phyloP scores from a whole-genome alignment of 2,888 invertebrate species.

The Coronaproctus castanopsis region DNA sequence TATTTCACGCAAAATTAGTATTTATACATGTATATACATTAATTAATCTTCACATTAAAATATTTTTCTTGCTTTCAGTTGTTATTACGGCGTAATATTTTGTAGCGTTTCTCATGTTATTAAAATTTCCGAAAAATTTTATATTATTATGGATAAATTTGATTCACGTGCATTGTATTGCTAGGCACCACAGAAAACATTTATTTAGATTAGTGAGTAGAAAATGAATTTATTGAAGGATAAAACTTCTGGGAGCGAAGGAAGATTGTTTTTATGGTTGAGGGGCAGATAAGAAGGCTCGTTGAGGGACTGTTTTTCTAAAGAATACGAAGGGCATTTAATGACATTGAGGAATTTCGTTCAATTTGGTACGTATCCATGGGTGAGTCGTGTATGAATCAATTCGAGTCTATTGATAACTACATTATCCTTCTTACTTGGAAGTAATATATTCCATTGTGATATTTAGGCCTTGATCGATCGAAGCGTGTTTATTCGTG shows the following conservation, averaged over 20 bases:
- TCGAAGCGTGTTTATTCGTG: too few relatives aligned
- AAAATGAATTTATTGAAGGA: not conserved
- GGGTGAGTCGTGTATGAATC: not conserved
- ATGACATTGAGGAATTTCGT: not conserved
- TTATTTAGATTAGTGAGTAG: not conserved
- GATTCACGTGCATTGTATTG: not conserved
- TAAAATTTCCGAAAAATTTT: too few relatives aligned
- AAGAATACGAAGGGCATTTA: not conserved
- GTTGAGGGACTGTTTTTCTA: not conserved
- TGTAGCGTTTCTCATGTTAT: too few relatives aligned
- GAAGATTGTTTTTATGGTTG: not conserved
- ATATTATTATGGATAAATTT: not conserved
- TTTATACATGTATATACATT: too few relatives aligned
- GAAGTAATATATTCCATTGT: not conserved
- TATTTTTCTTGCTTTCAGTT: too few relatives aligned
- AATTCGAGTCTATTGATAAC: not conserved
- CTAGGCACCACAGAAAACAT: not conserved
- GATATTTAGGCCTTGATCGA: not conserved
- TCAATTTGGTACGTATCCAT: not conserved
- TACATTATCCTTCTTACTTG: not conserved
- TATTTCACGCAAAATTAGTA: too few relatives aligned
- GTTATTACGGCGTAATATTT: too few relatives aligned
- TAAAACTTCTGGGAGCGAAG: not conserved
- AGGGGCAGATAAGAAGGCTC: not conserved
- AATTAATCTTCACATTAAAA: too few relatives aligned